Base-by-base conservation (phyloP, 2,113 vertebrate genomes). In the Eptatretus burgeri region DNA sequence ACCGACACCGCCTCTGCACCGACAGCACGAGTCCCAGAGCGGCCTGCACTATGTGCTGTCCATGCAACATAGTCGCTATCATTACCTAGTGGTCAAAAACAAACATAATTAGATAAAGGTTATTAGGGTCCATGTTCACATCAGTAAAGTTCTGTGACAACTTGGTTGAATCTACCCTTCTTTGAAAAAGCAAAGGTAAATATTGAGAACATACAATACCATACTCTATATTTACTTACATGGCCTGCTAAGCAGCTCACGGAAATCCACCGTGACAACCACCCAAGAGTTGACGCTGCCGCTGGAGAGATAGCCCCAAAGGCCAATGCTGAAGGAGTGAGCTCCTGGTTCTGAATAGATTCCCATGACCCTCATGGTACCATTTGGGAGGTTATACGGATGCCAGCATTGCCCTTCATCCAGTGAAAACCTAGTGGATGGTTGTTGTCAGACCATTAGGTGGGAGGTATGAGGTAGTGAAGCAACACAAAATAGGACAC, bases 361-460 rank as follows among this genome's bases (percentile, higher is more conserved):
- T 1, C 85, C 86, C 0, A 83, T 88, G 69, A 94, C 88, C 74
- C 78, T 77, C 60, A 94, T 69, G 1, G 81, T 79, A 1, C 84
- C 78, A 5, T 41, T 63, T 50, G 79, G 78, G 73, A 94, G 93
- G 1, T 64, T 67, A 63, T 84, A 82, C 1, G 67, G 69, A 13
- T 83, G 75, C 88, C 88, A 94, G 69, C 86, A 91, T 66, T 85
- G 84, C 4, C 88, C 88, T 66, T 93, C 86, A 2, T 94, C 86
- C 13, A 81, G 84, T 10, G 88, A 94, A 73, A 86, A 93, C 73
- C 88, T 94, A 69, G 67, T 19, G 53, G 53, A 19, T 19, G 53
- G 16, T 19, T 17, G 16, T 8, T n/a, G 16, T 19, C 9, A 16
- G 16, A 11, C 53, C 53, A 12, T 19, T 19, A 12, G 53, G 53